Conservation (phyloP, 2,888 invertebrate genomes). For the Netelia melanura region DNA sequence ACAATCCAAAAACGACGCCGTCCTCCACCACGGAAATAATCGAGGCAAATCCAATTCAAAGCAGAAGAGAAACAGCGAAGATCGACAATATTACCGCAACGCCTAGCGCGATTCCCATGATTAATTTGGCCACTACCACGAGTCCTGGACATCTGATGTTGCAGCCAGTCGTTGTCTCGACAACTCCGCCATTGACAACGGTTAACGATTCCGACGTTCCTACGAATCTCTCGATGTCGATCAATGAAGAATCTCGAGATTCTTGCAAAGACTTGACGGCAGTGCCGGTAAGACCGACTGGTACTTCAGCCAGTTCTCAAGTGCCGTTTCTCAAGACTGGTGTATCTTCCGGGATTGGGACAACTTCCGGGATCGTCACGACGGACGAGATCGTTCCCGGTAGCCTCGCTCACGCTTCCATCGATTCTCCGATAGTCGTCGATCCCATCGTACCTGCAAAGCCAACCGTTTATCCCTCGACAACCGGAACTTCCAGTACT, state of each 20-base stretch:
- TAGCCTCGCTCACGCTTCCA: slow-evolving; percentile 40
- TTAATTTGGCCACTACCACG: slow-evolving; percentile 67
- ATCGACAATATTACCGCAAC: slow-evolving; percentile 76
- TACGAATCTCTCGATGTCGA: slow-evolving; percentile 81
- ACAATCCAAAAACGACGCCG: slow-evolving; percentile 60
- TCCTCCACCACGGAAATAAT: slow-evolving; percentile 65
- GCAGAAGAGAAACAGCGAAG: slow-evolving; percentile 74
- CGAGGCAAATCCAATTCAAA: slow-evolving; percentile 64
- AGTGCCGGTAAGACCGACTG: slow-evolving; percentile 55
- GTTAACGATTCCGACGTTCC: slow-evolving; percentile 78
- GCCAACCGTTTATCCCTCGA: slow-evolving; percentile 71
- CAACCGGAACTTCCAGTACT: slow-evolving; percentile 31
- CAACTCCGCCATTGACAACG: slow-evolving; percentile 53
- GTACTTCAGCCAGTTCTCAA: slow-evolving; percentile 2
- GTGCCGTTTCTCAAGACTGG: slow-evolving; percentile 75
- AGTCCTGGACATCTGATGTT: slow-evolving; percentile 64
- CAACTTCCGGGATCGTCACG: slow-evolving; percentile 76
- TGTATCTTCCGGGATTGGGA: slow-evolving; percentile 71
- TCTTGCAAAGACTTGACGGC: slow-evolving; percentile 73
- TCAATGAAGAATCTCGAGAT: slow-evolving; percentile 77
- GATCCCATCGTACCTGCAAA: slow-evolving; percentile 57
- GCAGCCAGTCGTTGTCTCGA: slow-evolving; percentile 59
- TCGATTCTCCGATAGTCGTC: slow-evolving; percentile 37
- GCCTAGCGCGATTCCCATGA: slow-evolving; percentile 64
- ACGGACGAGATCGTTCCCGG: slow-evolving; percentile 73